Evolutionary conservation across 1,140 invertebrate species (phyloP), one percentile per base, ranked within the genome.

Genomic region (Hylaeus anthracinus): DNA sequence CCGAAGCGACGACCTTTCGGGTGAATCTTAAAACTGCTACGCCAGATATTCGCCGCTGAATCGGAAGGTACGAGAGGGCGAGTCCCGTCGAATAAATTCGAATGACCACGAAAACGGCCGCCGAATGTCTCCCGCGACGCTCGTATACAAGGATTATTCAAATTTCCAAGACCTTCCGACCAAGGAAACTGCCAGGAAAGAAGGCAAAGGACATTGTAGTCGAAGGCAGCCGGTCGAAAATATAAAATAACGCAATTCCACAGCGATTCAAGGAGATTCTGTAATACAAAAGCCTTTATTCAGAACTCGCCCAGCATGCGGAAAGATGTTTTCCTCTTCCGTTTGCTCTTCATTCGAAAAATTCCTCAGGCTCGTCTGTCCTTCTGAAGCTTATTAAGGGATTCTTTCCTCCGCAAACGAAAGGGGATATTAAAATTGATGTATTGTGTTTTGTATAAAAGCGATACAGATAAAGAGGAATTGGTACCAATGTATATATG

Each of bases 121-220:
- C 56, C 56, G 71, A 53, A 64, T 69, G 65, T 81, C 39, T 51
- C n/a, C 39, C 55, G 53, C 55, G 53, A 72, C 41, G 56, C 67
- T 81, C 75, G 45, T 86, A 86, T 72, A 82, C 53, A 58, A 74
- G 79, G 84, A 84, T 86, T 87, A 87, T 87, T 86, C 78, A 87
- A 86, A 87, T 86, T 86, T 81, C 45, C 55, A n/a, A 71, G 58
- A 73, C 65, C 64, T 73, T 53, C 55, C 70, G 15, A 3, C 58
- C 41, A 39, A 56, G 66, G 41, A 26, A 67, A 64, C 48, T 43
- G 64, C 39, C 26, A 60, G 60, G 37, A 39, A 56, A 74, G 55
- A 75, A 80, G 69, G 75, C 58, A 58, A 45, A 53, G 64, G 65
- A 64, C 77, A 56, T 79, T 64, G 55, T 53, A 48, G 72, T 41